Evolutionary conservation across 2,888 invertebrate genomes (phyloP).

Genomic region (Hecatera dysodea): DNA sequence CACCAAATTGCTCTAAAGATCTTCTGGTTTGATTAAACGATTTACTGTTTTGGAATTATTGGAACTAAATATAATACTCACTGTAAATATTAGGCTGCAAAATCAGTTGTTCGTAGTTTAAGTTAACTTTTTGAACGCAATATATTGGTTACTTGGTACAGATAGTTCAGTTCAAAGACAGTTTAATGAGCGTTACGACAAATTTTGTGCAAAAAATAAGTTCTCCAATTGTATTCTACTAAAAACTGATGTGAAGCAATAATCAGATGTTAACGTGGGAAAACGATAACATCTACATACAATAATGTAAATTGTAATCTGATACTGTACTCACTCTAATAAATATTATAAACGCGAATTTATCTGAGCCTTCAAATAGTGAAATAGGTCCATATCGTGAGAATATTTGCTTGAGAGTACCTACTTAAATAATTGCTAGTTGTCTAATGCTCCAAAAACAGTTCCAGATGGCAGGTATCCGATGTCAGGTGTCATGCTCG

Average conservation of each 20-base stretch:
- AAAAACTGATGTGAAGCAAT: conserved; percentile 7
- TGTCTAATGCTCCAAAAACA: conserved; percentile 36
- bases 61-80: conserved; percentile 5
- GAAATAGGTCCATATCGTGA: conserved; percentile 31
- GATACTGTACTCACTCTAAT: conserved; percentile 19
- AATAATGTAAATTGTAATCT: conserved; percentile 37
- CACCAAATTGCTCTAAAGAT: conserved; percentile 42
- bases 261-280: conserved; percentile 29
- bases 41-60: conserved; percentile 45
- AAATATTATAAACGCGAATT: conserved; percentile 31
- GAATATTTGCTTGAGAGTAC: conserved; percentile 59
- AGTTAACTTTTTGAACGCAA: background rate
- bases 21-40: conserved; percentile 35
- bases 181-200: too few relatives aligned
- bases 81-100: conserved; percentile 1
- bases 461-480: conserved; percentile 49
- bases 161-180: too few relatives aligned
- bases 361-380: conserved; percentile 22
- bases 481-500: conserved; percentile 40
- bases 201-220: background rate
- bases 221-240: background rate
- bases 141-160: too few relatives aligned
- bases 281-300: background rate
- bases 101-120: background rate
- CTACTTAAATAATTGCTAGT: conserved; percentile 17